Base-by-base conservation (phyloP, 2,888 invertebrate genomes). In the Tubulanus polymorphus region DNA sequence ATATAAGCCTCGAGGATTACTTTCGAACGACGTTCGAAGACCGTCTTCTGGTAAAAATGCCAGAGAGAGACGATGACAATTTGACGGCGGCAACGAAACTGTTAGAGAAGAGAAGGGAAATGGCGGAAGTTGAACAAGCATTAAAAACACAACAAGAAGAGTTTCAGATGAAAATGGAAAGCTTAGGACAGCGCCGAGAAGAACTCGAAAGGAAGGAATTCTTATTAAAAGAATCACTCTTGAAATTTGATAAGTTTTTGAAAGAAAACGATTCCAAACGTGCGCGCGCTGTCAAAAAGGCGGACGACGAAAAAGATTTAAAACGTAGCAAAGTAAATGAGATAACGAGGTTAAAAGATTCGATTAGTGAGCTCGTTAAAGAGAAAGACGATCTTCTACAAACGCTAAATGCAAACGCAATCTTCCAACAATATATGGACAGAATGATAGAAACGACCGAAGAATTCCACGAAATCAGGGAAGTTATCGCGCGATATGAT, bases 141-240 rank as follows among this genome's bases (percentile, higher is more conserved):
- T 63, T 79, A 12, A 72, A 74, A 37, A 76, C 77, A 26, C 78
- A 79, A 54, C 79, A 79, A 70, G 79, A 79, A 70, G 79, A 79
- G 59, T 79, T 79, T 58, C 78, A 79, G 70, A 78, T 79, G 78
- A 79, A 79, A 61, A 79, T 79, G 78, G 79, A 79, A 65, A 76
- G 77, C 63, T 65, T 79, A 41, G 75, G 78, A 52, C 79, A 79
- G 57, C 66, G 79, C 62, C 63, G 76, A 54, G 78, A 78, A 58
- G 79, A 79, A 61, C 62, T 79, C 48, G 78, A 79, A 55, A 68
- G 75, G 62, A 79, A 79, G 60, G 79, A 79, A 64, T 74, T 66
- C 56, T 74, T 76, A 54, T 63, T 79, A 26, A 79, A 79, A 60
- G 78, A 79, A 55, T 74, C 76, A 6, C 61, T 79, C 23, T 57